These are phyloP conservation scores for Elephantulus edwardii DNA, from an alignment of 2,113 vertebrate genomes.

Conservation along the genomic window DNA sequence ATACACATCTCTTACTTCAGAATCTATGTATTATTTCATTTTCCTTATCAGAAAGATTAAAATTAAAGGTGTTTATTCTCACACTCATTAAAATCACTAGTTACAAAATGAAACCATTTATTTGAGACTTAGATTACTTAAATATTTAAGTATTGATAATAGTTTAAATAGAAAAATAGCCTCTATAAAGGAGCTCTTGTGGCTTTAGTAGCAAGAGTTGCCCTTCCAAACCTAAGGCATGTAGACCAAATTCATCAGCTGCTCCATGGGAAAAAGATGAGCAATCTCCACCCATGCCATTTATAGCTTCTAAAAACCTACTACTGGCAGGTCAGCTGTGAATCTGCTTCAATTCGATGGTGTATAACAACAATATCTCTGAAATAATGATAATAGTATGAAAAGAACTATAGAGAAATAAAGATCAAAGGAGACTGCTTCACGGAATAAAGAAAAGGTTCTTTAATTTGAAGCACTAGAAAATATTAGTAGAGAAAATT, in stretches of 20 bases:
- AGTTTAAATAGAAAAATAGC: background rate
- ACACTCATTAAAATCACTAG: background rate
- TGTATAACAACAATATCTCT: no score
- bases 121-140: background rate
- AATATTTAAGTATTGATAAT: background rate
- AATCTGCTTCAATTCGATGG: no score
- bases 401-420: background rate
- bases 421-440: background rate
- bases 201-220: no score
- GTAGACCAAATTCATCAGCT: no score
- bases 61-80: background rate
- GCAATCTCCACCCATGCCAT: no score
- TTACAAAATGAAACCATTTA: background rate
- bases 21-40: background rate
- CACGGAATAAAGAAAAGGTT: background rate
- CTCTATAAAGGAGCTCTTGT: no score
- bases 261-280: no score
- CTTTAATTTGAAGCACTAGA: background rate
- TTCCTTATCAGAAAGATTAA: background rate
- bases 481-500: background rate
- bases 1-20: background rate
- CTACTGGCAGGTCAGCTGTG: no score
- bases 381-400: no score
- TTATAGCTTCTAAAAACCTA: no score
- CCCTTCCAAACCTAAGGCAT: no score